Evolutionary conservation across 2,888 invertebrate species (phyloP).

Genomic region (Drosophila pegasa): DNA sequence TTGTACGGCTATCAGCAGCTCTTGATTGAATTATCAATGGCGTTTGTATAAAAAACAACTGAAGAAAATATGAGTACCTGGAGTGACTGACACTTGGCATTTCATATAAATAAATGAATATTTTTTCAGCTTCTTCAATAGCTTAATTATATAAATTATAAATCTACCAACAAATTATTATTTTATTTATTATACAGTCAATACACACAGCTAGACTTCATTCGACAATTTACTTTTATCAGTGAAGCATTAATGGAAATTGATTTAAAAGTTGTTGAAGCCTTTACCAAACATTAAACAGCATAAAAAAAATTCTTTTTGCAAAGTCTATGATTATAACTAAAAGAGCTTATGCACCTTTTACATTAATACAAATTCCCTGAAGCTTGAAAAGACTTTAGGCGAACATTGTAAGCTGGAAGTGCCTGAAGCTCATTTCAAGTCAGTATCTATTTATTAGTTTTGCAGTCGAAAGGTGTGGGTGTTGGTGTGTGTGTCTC

Average conservation of each 20-base stretch:
- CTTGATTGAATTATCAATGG: no score
- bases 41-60: no score
- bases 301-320: background rate
- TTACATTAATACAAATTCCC: background rate
- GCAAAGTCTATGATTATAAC: background rate
- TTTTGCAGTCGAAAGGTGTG: background rate
- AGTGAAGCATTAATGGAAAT: background rate
- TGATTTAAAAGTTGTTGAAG: background rate
- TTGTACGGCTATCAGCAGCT: no score
- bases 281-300: background rate
- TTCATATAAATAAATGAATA: no score
- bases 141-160: no score
- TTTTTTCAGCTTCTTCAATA: no score
- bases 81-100: no score
- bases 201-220: no score
- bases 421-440: conserved; percentile 7
- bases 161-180: no score
- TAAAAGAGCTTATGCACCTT: background rate
- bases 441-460: conserved; percentile 15
- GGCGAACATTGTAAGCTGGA: conserved; percentile 5
- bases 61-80: no score
- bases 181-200: no score
- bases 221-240: background rate
- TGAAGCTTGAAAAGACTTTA: background rate
- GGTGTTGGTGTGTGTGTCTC: background rate